Base-by-base conservation (phyloP, 2,888 invertebrate genomes). In the Kryphioiulus occultus region DNA sequence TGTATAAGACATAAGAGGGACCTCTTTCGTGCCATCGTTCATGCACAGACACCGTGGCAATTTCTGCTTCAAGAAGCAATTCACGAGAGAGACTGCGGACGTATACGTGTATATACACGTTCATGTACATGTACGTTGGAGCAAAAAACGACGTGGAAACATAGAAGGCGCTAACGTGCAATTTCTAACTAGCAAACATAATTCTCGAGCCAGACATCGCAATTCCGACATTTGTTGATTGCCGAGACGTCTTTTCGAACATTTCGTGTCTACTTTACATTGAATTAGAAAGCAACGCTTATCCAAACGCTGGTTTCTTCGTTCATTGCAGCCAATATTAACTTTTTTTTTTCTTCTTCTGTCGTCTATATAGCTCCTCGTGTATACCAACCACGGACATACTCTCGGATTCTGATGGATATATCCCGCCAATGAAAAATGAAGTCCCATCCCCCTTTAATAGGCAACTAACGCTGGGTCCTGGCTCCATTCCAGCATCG, bases 211-310 rank as follows among this genome's bases (percentile, higher is more conserved):
- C 68, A 68, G 68, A 68, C 68, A 68, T n/a, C 68, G 26, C 68
- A 68, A 68, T 68, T 68, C 68, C 68, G 68, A 68, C 68, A 68
- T 68, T 68, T 68, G 68, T 26, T 68, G 68, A 68, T 68, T 68
- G 68, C 68, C 7, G 15, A 68, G 68, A 68, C 68, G 68, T 68
- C 22, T 68, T 68, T 68, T 68, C 26, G 26, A 68, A 26, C 68
- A 68, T 68, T 68, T 68, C 68, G 2, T 26, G 68, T 68, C 68
- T 68, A 68, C 26, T 68, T 68, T 68, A 68, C 68, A 68, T 68
- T 68, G 26, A 68, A 68, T 68, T 68, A 68, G 68, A 68, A 68
- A 68, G 68, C 22, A 68, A 68, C 68, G 68, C 68, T 68, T 26
- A 68, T 68, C 68, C 68, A 68, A 68, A 68, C 10, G 68, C 68